Conservation (phyloP, 2,888 invertebrate genomes). For the Aporophyla lueneburgensis region DNA sequence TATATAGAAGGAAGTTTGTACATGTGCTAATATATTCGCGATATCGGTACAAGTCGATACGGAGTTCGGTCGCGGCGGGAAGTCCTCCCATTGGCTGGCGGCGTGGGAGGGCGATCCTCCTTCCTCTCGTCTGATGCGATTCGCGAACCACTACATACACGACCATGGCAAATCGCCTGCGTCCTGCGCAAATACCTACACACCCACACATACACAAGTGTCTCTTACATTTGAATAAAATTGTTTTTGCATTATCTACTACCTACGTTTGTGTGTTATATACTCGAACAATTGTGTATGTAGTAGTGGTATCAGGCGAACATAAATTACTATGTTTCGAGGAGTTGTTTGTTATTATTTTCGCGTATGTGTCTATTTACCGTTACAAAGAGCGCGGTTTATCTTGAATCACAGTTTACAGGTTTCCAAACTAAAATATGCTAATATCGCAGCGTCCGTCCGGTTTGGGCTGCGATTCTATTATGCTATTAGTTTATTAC, state of each 20-base stretch:
- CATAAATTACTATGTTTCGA: slow-evolving; percentile 64
- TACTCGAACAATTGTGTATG: slow-evolving; percentile 36
- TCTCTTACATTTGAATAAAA: slow-evolving; percentile 35
- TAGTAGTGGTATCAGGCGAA: slow-evolving; percentile 71
- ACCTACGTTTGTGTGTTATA: slow-evolving; percentile 62
- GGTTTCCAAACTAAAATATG: slow-evolving; percentile 64
- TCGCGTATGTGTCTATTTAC: slow-evolving; percentile 37
- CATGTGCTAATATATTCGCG: slow-evolving; percentile 87
- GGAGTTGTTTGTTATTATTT: slow-evolving; percentile 62
- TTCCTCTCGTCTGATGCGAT: slow-evolving; percentile 88
- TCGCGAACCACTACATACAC: slow-evolving; percentile 84
- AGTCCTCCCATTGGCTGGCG: slow-evolving; percentile 83
- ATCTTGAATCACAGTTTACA: slow-evolving; percentile 67
- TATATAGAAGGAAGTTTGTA: slow-evolving; percentile 65
- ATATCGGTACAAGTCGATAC: slow-evolving; percentile 77
- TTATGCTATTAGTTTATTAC: slow-evolving; percentile 66
- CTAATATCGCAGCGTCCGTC: slow-evolving; percentile 66
- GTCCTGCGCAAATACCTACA: slow-evolving; percentile 77
- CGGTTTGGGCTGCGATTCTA: slow-evolving; percentile 74
- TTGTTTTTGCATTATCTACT: slow-evolving; percentile 64
- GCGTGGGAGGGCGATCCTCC: slow-evolving; percentile 89
- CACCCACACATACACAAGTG: slow-evolving; percentile 62
- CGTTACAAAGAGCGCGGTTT: slow-evolving; percentile 53
- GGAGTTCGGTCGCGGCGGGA: slow-evolving; percentile 77
- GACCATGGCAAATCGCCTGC: slow-evolving; percentile 79